phyloP scores from a whole-genome alignment of 2,797 vertebrate species.

The Myripristis murdjan region DNA sequence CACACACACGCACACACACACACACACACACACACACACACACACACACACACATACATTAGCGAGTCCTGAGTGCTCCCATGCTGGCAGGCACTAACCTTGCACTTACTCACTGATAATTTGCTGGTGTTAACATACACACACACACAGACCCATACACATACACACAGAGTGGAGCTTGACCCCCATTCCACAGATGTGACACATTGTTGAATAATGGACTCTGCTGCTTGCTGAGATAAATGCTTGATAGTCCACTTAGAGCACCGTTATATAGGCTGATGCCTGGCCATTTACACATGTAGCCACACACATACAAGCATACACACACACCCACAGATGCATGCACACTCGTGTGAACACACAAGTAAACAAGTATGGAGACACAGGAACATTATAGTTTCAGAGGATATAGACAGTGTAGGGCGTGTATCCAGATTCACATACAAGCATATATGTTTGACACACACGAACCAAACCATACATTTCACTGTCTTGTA shows the following conservation, averaged over 20 bases:
- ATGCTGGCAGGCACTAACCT: conserved; percentile 37
- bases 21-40: background rate
- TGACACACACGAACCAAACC: too few species aligned
- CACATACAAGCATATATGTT: conserved; percentile 3
- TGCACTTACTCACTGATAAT: conserved; percentile 40
- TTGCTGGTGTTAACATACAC: conserved; percentile 11
- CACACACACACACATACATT: conserved; percentile 2
- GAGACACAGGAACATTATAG: conserved; percentile 1
- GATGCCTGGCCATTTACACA: conserved; percentile 28
- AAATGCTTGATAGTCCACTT: conserved; percentile 68
- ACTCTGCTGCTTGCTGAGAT: conserved; percentile 64
- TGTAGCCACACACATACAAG: conserved; percentile 12
- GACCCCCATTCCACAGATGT: conserved; percentile 59
- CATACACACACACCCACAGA: conserved; percentile 19
- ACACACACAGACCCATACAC: conserved; percentile 13
- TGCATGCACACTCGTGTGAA: background rate
- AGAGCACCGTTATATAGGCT: conserved; percentile 36
- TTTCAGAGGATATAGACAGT: too few species aligned
- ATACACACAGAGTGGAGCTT: conserved; percentile 28
- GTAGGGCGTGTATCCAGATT: background rate
- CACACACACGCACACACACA: conserved; percentile 3
- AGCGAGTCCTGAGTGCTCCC: conserved; percentile 33
- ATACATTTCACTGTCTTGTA: too few species aligned
- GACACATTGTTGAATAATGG: conserved; percentile 68
- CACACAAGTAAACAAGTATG: conserved; percentile 2